These are phyloP conservation scores for Morpho achilles DNA, from an alignment of 2,888 invertebrate species.

Conservation along the genomic window DNA sequence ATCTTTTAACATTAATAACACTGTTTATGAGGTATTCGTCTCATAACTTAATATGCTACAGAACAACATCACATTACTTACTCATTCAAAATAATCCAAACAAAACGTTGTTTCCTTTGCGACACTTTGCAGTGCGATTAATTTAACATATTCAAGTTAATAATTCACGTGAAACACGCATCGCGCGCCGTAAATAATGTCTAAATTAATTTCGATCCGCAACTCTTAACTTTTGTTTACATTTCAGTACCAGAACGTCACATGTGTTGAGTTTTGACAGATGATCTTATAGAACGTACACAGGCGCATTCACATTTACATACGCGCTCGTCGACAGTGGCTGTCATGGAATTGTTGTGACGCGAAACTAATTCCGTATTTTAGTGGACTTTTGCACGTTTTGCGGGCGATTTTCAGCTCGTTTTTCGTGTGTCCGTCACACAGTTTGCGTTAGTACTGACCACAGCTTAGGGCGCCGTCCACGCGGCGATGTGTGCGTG, in stretches of 20 bases:
- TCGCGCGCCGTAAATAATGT: conserved; percentile 62
- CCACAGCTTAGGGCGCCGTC: conserved; percentile 78
- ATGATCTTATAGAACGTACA: conserved; percentile 70
- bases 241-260: conserved; percentile 73
- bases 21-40: conserved; percentile 18
- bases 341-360: conserved; percentile 36
- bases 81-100: conserved; percentile 71
- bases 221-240: conserved; percentile 71
- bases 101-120: conserved; percentile 37
- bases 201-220: conserved; percentile 49
- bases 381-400: conserved; percentile 65
- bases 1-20: conserved; percentile 17
- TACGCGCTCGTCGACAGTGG: conserved; percentile 43
- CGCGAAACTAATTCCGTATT: conserved; percentile 48
- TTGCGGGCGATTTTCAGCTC: conserved; percentile 77
- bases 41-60: conserved; percentile 29
- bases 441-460: conserved; percentile 78
- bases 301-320: conserved; percentile 67
- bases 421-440: conserved; percentile 79
- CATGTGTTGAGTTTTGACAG: conserved; percentile 76
- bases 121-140: conserved; percentile 63
- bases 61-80: conserved; percentile 58
- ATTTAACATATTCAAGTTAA: conserved; percentile 69
- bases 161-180: conserved; percentile 62
- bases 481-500: conserved; percentile 68